Conservation (phyloP, 2,888 invertebrate genomes). For the Chymomyza caudatula region DNA sequence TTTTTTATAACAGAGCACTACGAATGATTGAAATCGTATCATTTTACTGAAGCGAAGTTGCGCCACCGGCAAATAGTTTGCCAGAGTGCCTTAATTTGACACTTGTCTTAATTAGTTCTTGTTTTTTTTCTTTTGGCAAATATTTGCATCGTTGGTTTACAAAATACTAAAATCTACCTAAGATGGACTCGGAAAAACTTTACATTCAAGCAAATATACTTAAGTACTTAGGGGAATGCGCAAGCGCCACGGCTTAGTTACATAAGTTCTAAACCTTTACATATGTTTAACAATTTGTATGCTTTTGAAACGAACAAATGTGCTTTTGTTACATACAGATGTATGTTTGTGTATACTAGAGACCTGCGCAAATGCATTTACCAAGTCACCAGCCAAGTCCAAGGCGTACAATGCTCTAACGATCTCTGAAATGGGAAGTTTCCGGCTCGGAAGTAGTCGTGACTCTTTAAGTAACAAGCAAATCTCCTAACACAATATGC, state of each 20-base stretch:
- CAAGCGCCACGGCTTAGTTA: neutral
- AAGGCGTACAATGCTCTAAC: too few species aligned
- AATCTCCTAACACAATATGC: too few species aligned
- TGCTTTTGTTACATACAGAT: slow-evolving; percentile 28
- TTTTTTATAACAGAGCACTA: neutral
- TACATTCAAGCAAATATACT: neutral
- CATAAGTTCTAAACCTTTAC: neutral
- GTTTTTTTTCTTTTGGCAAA: slow-evolving; percentile 2
- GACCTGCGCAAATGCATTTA: neutral
- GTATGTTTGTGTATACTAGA: neutral
- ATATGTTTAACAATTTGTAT: neutral
- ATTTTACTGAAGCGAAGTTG: neutral
- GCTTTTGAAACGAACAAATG: slow-evolving; percentile 10
- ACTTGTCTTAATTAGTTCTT: neutral
- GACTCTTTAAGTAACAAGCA: too few species aligned
- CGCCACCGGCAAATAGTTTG: neutral
- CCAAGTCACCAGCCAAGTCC: too few species aligned
- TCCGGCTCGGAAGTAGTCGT: too few species aligned
- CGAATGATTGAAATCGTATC: neutral
- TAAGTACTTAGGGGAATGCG: neutral
- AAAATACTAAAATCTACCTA: slow-evolving; percentile 59
- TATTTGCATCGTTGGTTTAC: slow-evolving; percentile 21
- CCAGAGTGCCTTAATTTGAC: too few species aligned
- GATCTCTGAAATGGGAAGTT: too few species aligned
- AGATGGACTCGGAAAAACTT: slow-evolving; percentile 57